Evolutionary conservation across 2,888 invertebrate species (phyloP), one percentile per base, ranked within the genome.

Genomic region (Cynaeus angustus): DNA sequence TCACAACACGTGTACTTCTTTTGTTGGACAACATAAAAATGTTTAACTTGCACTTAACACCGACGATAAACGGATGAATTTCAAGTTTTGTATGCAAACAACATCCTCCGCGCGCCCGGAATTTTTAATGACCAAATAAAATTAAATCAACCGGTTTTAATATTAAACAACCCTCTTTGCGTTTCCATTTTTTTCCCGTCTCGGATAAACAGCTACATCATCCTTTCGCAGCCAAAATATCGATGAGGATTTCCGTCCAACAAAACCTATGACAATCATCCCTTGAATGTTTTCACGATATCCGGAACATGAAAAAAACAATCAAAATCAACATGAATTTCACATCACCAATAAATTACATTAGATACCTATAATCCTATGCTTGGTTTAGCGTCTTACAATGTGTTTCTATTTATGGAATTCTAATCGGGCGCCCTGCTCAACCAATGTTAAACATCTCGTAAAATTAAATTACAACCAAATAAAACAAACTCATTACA

Each of bases 81-180:
- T 52, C 59, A 30, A 67, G 14, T 46, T 68, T 59, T 38, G 56
- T 56, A 56, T 56, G 56, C 68, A 48, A 64, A 68, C 68, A 64
- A 68, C 26, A 46, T 3, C 10, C 41, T 37, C 13, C n/a, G 21
- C 43, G 67, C 46, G 67, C 43, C 53, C 59, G 53, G 61, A 67
- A 67, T 59, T 50, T 14, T 21, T 58, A 61, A 67, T 61, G 33
- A 16, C 6, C 16, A 33, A 55, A 53, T 62, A 53, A 68, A 67
- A 67, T 61, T 61, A 59, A 52, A 67, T 59, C 52, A 58, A 66
- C 66, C 58, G 58, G 50, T 67, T 59, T 61, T 53, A 50, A 67
- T 61, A 67, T 53, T 61, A 67, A 67, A 61, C 61, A 67, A 30
- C 28, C 43, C 56, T 26, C 52, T 52, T 52, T 38, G 14, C 16